Conservation (phyloP, 2,113 vertebrate species). For the Caretta caretta region DNA sequence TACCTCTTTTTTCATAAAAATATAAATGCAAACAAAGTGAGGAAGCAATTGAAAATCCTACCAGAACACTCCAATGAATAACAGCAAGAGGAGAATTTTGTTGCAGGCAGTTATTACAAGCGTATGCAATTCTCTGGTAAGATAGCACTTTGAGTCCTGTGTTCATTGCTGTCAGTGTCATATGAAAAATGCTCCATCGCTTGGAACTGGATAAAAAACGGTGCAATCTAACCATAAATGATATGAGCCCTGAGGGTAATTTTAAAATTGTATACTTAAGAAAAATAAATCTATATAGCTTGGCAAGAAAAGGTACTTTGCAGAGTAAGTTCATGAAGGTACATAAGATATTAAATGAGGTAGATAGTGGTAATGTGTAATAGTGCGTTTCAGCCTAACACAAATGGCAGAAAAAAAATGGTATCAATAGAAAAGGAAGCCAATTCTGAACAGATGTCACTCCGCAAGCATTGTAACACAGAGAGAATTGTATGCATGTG, state of each 20-base stretch:
- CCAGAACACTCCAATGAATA: constrained; percentile 2
- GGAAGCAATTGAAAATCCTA: constrained; percentile 35
- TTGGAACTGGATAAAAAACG: constrained; percentile 55
- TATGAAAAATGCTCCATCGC: constrained; percentile 36
- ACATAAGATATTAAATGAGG: constrained; percentile 39
- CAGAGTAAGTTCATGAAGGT: constrained; percentile 35
- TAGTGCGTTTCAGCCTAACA: not conserved
- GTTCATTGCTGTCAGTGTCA: constrained; percentile 54
- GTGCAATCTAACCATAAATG: constrained; percentile 64
- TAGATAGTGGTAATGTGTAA: not conserved
- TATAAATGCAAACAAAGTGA: constrained; percentile 50
- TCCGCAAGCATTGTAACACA: not conserved
- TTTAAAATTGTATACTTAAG: constrained; percentile 60
- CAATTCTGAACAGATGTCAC: not conserved
- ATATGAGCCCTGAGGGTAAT: constrained; percentile 40
- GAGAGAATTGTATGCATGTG: not conserved
- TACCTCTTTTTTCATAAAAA: constrained; percentile 27
- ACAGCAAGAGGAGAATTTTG: constrained; percentile 22
- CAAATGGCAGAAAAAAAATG: not conserved
- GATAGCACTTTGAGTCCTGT: constrained; percentile 11
- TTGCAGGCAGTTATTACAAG: constrained; percentile 15
- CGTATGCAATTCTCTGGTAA: constrained; percentile 20
- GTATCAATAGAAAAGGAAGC: not conserved
- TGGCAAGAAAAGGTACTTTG: constrained; percentile 30
- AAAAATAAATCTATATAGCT: constrained; percentile 43